A percentile compares a stretch with the other conserved stretches of the same genome.
Evolutionary conservation across 2,888 invertebrate genomes (phyloP).

Genomic region (Polietes domitor): DNA sequence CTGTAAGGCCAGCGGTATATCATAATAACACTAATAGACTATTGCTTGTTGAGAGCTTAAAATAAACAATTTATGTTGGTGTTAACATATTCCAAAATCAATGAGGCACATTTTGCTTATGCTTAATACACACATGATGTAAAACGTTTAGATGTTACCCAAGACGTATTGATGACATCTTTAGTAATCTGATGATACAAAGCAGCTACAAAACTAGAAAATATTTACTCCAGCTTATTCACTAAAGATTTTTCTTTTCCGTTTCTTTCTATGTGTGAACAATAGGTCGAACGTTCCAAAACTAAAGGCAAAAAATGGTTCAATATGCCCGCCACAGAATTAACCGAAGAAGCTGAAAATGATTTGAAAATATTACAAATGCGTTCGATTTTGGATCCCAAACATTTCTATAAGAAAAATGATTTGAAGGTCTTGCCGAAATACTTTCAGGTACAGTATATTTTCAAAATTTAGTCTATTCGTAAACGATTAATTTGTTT

Average conservation of each 20-base stretch:
- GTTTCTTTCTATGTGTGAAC: constrained; percentile 71
- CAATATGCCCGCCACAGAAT: constrained; percentile 92
- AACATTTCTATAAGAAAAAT: constrained; percentile 96
- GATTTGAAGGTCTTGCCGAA: constrained; percentile 93
- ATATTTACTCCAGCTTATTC: background rate
- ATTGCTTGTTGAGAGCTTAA: constrained; percentile 68
- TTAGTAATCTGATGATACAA: constrained; percentile 80
- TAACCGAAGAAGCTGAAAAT: constrained; percentile 93
- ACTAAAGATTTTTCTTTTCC: background rate
- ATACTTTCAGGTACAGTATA: constrained; percentile 90
- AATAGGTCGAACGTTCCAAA: constrained; percentile 86
- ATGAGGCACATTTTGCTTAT: constrained; percentile 41
- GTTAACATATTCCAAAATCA: constrained; percentile 60
- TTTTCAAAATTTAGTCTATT: constrained; percentile 33
- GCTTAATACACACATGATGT: constrained; percentile 50
- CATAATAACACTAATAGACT: constrained; percentile 72
- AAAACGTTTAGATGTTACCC: constrained; percentile 69
- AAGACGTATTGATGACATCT: constrained; percentile 79
- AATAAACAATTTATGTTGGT: constrained; percentile 73
- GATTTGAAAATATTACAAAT: constrained; percentile 95
- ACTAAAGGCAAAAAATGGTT: constrained; percentile 95
- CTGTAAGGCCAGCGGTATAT: constrained; percentile 81
- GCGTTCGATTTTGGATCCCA: constrained; percentile 95
- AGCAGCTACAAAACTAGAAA: background rate
- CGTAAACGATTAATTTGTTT: background rate